A percentile compares a stretch with the other conserved stretches of the same genome.
phyloP scores from a whole-genome alignment of 2,888 invertebrate genomes.

The Itoplectis maculator region DNA sequence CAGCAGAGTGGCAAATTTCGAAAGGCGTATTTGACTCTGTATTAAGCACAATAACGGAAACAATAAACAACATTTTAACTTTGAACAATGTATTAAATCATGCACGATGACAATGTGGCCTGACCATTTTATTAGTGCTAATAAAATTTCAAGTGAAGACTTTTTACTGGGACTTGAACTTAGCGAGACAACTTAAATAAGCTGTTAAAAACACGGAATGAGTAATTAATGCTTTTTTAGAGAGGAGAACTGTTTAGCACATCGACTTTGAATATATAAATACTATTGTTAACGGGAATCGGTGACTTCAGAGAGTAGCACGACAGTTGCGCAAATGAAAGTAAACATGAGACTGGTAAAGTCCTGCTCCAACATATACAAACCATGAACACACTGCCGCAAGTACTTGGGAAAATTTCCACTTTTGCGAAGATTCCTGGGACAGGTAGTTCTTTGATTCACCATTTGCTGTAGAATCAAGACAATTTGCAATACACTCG shows the following conservation, averaged over 20 bases:
- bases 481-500: constrained; percentile 17
- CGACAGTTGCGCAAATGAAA: constrained; percentile 31
- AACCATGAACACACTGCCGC: constrained; percentile 22
- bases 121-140: too few species aligned
- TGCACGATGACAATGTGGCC: too few species aligned
- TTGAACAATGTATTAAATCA: too few species aligned
- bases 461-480: neutral
- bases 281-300: constrained; percentile 11
- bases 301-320: constrained; percentile 37
- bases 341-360: constrained; percentile 42
- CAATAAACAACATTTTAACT: too few species aligned
- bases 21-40: too few species aligned
- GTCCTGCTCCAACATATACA: constrained; percentile 27
- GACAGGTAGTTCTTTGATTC: constrained; percentile 24
- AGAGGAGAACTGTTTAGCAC: neutral
- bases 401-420: constrained; percentile 32
- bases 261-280: constrained; percentile 26
- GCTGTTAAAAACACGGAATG: neutral
- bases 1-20: too few species aligned
- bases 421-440: constrained; percentile 11
- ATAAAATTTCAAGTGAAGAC: neutral
- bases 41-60: too few species aligned
- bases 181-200: neutral
- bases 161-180: neutral
- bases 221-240: neutral